Conservation (phyloP, 1,140 invertebrate species). For the Leptoteleia sp. region DNA sequence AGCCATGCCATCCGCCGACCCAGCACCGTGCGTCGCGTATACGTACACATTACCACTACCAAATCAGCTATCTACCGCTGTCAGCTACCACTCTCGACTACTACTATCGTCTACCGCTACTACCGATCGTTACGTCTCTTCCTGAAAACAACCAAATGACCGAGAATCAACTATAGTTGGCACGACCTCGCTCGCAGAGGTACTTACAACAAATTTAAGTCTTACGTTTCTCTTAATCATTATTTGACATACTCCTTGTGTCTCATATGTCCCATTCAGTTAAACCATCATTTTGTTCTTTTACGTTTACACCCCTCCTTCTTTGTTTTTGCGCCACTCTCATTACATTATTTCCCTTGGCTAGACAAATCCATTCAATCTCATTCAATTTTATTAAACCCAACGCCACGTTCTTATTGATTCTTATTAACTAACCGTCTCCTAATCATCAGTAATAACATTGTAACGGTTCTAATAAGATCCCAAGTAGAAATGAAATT, state of each 20-base stretch:
- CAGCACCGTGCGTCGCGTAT: constrained; percentile 80
- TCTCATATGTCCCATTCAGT: constrained; percentile 30
- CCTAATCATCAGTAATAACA: too few species aligned
- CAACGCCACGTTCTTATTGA: too few species aligned
- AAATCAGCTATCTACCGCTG: constrained; percentile 77
- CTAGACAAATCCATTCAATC: too few species aligned
- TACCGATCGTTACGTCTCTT: constrained; percentile 79
- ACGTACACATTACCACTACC: constrained; percentile 79
- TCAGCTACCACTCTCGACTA: constrained; percentile 74
- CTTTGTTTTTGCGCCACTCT: constrained; percentile 2
- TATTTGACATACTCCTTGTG: constrained; percentile 51
- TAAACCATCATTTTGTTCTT: not conserved
- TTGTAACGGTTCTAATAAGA: too few species aligned
- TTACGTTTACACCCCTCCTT: not conserved
- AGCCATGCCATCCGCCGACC: constrained; percentile 78
- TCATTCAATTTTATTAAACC: too few species aligned
- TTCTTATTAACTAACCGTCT: too few species aligned
- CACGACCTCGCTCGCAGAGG: constrained; percentile 70
- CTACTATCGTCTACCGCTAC: constrained; percentile 77
- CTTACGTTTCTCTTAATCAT: constrained; percentile 66
- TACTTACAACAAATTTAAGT: constrained; percentile 68
- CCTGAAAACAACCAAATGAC: constrained; percentile 76
- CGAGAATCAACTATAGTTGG: constrained; percentile 78
- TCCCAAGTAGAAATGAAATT: too few species aligned
- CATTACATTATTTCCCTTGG: constrained; percentile 2